These are phyloP conservation scores for Craniophora ligustri DNA, from an alignment of 2,888 invertebrate genomes.

Conservation along the genomic window DNA sequence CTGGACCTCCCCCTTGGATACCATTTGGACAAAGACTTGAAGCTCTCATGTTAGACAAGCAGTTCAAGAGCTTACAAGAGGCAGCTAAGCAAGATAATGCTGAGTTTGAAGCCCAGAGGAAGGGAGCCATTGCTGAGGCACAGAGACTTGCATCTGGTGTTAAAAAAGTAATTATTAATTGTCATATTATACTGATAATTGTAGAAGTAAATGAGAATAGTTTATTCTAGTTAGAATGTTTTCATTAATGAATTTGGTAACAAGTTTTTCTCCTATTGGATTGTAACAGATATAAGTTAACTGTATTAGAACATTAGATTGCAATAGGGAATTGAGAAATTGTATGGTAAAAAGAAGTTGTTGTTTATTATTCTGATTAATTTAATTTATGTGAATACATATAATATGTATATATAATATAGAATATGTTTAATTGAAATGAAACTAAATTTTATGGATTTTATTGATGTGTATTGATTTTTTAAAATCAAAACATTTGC, in stretches of 20 bases:
- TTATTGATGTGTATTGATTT: no score
- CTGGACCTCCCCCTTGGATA: slow-evolving; percentile 97
- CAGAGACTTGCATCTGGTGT: slow-evolving; percentile 88
- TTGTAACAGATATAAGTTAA: no score
- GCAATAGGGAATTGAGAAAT: neutral
- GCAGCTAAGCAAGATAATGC: slow-evolving; percentile 92
- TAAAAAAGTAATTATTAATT: slow-evolving; percentile 81
- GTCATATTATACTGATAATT: neutral
- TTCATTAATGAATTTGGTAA: no score
- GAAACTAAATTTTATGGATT: no score
- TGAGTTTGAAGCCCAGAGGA: slow-evolving; percentile 96
- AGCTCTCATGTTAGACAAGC: slow-evolving; percentile 88
- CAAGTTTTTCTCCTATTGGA: no score
- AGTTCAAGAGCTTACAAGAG: slow-evolving; percentile 91
- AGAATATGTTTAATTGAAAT: no score
- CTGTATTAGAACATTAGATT: no score
- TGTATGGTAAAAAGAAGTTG: neutral
- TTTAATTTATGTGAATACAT: no score
- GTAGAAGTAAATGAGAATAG: no score
- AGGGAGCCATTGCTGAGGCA: slow-evolving; percentile 96
- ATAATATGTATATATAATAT: no score
- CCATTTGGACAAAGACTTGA: slow-evolving; percentile 95
- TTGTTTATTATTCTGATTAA: neutral
- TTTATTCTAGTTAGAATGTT: no score
- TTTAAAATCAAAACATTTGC: no score